Percentiles rank a stretch among this genome's conserved stretches.
Conservation (phyloP, 2,888 invertebrate genomes). For the Dendrolimus houi region DNA sequence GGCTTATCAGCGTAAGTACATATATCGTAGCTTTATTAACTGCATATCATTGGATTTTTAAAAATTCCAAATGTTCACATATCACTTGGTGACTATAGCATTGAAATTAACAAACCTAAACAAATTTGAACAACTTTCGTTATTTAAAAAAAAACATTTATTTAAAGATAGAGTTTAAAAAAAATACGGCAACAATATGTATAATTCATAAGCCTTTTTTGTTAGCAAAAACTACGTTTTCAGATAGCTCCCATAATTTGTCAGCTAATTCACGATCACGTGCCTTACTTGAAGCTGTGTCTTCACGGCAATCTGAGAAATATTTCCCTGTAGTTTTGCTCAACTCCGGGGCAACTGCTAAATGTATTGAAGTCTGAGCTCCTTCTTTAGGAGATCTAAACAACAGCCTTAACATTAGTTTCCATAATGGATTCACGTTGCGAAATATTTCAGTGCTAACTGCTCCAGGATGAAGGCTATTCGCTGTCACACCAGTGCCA, state of each 20-base stretch:
- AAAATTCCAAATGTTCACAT: no score
- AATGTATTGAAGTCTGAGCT: conserved; percentile 82
- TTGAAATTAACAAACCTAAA: no score
- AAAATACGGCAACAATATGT: no score
- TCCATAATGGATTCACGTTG: background rate
- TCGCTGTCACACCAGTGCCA: conserved; percentile 81
- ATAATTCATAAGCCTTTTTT: background rate
- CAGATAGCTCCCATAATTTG: conserved; percentile 1
- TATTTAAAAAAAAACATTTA: no score
- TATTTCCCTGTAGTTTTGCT: conserved; percentile 1
- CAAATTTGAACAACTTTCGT: no score
- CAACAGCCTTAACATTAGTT: background rate
- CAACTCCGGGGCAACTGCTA: conserved; percentile 60
- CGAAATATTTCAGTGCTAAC: conserved; percentile 86
- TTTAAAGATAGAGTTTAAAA: no score
- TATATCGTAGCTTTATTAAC: no score
- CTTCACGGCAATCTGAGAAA: background rate
- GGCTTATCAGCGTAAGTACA: no score
- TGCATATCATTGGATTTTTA: no score
- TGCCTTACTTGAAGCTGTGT: background rate
- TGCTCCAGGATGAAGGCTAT: conserved; percentile 88
- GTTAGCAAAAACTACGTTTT: background rate
- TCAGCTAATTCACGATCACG: conserved; percentile 1
- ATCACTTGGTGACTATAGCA: no score
- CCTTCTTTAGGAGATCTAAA: conserved; percentile 65